phyloP scores from a whole-genome alignment of 2,888 invertebrate species.

The Lochmaea crataegi region DNA sequence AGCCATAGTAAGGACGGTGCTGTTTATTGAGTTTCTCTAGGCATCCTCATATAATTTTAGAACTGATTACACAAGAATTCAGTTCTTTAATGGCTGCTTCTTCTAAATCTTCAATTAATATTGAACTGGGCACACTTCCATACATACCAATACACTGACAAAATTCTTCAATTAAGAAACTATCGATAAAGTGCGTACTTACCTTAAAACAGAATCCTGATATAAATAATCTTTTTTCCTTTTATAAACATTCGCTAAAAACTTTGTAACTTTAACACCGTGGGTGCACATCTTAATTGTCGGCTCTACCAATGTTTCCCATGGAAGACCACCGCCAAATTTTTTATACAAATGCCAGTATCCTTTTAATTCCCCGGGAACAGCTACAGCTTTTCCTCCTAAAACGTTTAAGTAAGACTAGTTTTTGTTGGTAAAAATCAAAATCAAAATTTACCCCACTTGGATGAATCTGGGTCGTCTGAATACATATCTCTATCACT shows the following conservation, averaged over 20 bases:
- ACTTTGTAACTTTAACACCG: conserved; percentile 76
- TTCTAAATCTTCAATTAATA: too few species aligned
- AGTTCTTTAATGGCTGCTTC: too few species aligned
- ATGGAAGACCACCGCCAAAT: conserved; percentile 72
- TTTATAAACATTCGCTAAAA: conserved; percentile 53
- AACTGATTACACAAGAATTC: too few species aligned
- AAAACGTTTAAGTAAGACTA: too few species aligned
- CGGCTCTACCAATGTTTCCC: conserved; percentile 83
- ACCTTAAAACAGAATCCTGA: conserved; percentile 47
- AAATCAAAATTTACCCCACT: conserved; percentile 36
- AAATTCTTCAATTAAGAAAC: too few species aligned
- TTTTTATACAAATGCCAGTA: conserved; percentile 80
- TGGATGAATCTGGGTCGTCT: conserved; percentile 40
- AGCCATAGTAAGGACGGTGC: too few species aligned
- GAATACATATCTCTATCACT: conserved; percentile 77
- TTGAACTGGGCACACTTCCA: too few species aligned
- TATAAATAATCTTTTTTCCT: conserved; percentile 39
- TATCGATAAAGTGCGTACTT: neutral
- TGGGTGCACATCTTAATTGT: conserved; percentile 79
- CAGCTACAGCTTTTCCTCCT: conserved; percentile 67
- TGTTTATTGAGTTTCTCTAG: too few species aligned
- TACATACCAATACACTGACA: too few species aligned
- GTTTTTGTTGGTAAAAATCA: neutral
- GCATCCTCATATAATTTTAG: too few species aligned
- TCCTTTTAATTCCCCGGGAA: conserved; percentile 92